A percentile compares a stretch with the other conserved stretches of the same genome.
Evolutionary conservation across 2,797 vertebrate genomes (phyloP).

Genomic region (Kryptolebias ocellatus): DNA sequence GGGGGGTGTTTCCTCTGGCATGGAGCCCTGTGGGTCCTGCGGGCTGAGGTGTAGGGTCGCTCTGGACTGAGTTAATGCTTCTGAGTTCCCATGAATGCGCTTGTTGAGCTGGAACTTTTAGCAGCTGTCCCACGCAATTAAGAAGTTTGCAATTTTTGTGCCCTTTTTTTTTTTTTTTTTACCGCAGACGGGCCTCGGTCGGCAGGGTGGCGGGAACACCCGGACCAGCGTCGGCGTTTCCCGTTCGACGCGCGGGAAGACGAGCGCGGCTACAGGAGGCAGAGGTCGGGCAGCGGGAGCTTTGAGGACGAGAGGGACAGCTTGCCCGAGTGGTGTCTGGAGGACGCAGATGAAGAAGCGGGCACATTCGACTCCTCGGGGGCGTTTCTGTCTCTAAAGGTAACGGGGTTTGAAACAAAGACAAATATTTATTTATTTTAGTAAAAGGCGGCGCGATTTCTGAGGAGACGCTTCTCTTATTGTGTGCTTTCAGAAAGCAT

Average conservation of each 20-base stretch:
- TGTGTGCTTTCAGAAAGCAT: conserved; percentile 85
- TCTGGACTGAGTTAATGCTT: background rate
- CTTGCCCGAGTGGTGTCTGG: conserved; percentile 97
- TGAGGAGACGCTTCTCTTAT: background rate
- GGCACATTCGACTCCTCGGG: conserved; percentile 98
- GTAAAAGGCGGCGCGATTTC: too few relatives aligned
- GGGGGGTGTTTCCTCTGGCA: background rate
- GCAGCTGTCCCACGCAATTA: background rate
- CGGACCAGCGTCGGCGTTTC: conserved; percentile 92
- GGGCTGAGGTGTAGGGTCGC: background rate
- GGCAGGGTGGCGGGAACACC: conserved; percentile 94
- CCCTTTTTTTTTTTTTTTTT: background rate
- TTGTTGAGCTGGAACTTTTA: background rate
- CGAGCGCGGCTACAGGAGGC: conserved; percentile 90
- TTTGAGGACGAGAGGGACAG: conserved; percentile 95
- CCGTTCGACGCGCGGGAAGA: conserved; percentile 97
- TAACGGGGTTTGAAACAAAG: conserved; percentile 44
- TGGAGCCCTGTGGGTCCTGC: background rate
- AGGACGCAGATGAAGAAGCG: conserved; percentile 98
- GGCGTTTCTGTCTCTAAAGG: conserved; percentile 96
- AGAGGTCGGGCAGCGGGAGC: conserved; percentile 92
- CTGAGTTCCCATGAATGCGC: too few relatives aligned
- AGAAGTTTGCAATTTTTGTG: background rate
- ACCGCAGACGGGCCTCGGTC: conserved; percentile 86
- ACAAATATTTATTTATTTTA: background rate